Conservation (phyloP, 2,113 vertebrate genomes). For the Glareola pratincola region DNA sequence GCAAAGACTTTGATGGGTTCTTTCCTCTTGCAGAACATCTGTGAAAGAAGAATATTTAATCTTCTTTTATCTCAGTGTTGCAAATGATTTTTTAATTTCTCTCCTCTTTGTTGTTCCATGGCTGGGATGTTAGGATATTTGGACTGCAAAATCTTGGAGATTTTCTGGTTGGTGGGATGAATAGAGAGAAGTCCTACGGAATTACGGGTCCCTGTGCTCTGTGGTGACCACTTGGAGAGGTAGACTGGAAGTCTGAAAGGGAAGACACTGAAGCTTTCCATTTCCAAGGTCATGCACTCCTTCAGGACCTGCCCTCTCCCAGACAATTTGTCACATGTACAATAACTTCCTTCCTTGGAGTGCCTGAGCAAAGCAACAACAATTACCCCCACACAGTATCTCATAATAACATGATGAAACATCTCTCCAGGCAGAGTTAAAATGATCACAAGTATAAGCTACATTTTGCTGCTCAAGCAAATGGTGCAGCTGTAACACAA, state of each 20-base stretch:
- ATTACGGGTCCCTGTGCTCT: neutral
- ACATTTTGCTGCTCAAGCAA: neutral
- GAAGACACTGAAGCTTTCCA: neutral
- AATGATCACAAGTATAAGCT: neutral
- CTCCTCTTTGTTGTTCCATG: neutral
- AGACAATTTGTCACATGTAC: neutral
- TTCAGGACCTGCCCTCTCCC: neutral
- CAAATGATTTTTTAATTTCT: neutral
- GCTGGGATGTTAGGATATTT: neutral
- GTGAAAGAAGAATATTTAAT: neutral
- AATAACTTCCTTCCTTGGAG: neutral
- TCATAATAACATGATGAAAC: neutral
- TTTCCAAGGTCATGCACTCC: neutral
- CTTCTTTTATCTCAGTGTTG: neutral
- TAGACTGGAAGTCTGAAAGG: neutral
- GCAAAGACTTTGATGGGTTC: neutral
- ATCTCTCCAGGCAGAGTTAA: neutral
- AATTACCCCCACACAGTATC: fast-evolving
- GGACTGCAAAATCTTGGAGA: neutral
- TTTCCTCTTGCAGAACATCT: neutral
- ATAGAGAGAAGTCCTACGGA: neutral
- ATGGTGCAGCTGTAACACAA: neutral
- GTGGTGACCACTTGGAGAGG: neutral
- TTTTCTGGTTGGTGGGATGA: neutral
- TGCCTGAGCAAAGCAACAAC: neutral